Conservation (phyloP, 2,797 vertebrate species). For the Microhierax caerulescens region DNA sequence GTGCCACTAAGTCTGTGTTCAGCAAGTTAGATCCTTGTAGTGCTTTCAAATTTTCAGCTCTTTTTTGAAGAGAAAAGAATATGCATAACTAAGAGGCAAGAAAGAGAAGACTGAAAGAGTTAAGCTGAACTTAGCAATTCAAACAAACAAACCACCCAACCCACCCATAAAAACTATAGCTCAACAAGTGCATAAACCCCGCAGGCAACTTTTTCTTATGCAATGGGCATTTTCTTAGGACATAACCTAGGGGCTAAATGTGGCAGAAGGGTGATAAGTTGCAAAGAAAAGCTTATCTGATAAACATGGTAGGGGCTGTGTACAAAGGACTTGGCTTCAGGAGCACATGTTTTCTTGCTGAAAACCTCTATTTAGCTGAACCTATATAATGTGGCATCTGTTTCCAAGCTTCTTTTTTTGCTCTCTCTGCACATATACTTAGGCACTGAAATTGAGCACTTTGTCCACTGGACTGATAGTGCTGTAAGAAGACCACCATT, state of each 20-base stretch:
- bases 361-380: background rate
- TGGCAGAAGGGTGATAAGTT: background rate
- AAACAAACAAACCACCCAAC: background rate
- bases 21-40: background rate
- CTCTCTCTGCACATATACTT: background rate
- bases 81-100: background rate
- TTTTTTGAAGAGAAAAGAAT: background rate
- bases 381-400: background rate
- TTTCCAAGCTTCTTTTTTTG: background rate
- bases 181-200: background rate
- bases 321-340: background rate
- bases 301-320: background rate
- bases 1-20: background rate
- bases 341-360: background rate
- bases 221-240: background rate
- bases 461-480: background rate
- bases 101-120: background rate
- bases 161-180: background rate
- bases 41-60: background rate
- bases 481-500: background rate
- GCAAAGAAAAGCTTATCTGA: background rate
- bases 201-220: background rate
- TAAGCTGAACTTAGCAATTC: background rate
- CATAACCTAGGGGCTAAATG: background rate
- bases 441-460: background rate